These are phyloP conservation scores for Piprites chloris DNA, from an alignment of 2,113 vertebrate genomes.

Conservation along the genomic window DNA sequence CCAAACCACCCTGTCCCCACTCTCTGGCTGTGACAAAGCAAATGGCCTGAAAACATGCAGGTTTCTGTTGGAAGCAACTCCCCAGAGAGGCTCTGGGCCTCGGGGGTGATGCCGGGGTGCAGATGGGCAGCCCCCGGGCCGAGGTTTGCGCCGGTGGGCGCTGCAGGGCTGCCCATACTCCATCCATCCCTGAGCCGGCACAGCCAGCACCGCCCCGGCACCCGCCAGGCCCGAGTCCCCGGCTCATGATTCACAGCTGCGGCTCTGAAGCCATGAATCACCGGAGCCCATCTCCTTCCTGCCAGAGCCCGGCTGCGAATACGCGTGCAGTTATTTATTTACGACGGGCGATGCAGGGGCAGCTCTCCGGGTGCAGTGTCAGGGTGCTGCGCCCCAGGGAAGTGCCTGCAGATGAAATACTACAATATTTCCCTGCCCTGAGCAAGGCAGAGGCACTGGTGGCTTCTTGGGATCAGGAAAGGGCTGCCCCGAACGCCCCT, in stretches of 20 bases:
- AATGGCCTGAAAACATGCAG: not conserved
- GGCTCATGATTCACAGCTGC: constrained; percentile 67
- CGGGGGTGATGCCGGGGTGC: fast-evolving
- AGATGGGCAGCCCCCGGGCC: not conserved
- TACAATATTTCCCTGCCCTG: not conserved
- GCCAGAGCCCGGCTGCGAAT: not conserved
- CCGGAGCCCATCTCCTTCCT: constrained; percentile 67
- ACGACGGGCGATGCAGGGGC: not conserved
- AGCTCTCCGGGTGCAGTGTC: not conserved
- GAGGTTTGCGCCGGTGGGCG: fast-evolving
- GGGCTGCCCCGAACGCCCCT: not conserved
- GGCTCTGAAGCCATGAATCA: constrained; percentile 66
- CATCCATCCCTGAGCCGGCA: not conserved
- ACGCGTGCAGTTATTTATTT: not conserved
- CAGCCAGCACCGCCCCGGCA: not conserved
- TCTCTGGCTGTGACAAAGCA: not conserved
- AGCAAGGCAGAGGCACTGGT: not conserved
- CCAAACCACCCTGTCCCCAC: not conserved
- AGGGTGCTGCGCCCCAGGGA: not conserved
- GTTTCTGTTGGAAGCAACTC: not conserved
- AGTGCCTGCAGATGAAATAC: not conserved
- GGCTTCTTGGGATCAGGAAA: not conserved
- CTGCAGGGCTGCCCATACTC: not conserved
- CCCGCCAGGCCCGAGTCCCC: not conserved
- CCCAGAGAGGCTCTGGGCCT: not conserved